Evolutionary conservation across 2,797 vertebrate genomes (phyloP), one percentile per base, ranked within the genome.

Genomic region (Smutsia temminckii): DNA sequence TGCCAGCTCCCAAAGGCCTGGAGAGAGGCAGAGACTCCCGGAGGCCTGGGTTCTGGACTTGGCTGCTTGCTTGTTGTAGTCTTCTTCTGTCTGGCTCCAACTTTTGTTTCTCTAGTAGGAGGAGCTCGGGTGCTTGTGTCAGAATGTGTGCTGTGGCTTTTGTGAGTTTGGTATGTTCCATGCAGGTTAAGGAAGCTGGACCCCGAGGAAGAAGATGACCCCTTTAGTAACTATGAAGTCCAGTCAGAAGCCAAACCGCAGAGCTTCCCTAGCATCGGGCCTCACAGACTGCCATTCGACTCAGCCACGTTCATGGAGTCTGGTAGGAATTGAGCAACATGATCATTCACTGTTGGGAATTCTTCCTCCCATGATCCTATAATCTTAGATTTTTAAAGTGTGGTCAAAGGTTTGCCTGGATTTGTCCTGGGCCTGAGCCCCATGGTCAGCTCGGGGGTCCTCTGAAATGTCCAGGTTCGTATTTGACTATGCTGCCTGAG

Each of bases 151-250:
- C 6, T 64, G 6, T 71, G n/a, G 23, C 55, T 93, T 59, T 85
- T 53, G 8, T 85, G 71, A 93, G 32, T 53, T 72, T 74, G 40
- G 8, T 27, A 11, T 93, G 46, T 93, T 92, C 23, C 18, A 18
- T 25, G 32, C 83, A 99, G 99, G 87, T 97, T 99, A 29, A 99
- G 98, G 96, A 99, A 99, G 96, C 98, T 99, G 96, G 99, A 99
- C 96, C 99, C 99, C 0, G 99, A 99, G 97, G 99, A 99, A 49
- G 99, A 99, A 49, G 99, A 99, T 3, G 99, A 99, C 96, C 98
- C 99, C 91, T 98, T 99, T 96, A 99, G 98, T 96, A 99, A 98
- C 97, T 99, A 99, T 34, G 99, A 99, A 91, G 94, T 99, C 0
- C 99, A 98, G 57, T 99, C 99, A 17, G 99, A 99, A 61, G 98